phyloP scores from a whole-genome alignment of 35 echinoderm and acorn worm genomes.

The Nesometra sesokonis region DNA sequence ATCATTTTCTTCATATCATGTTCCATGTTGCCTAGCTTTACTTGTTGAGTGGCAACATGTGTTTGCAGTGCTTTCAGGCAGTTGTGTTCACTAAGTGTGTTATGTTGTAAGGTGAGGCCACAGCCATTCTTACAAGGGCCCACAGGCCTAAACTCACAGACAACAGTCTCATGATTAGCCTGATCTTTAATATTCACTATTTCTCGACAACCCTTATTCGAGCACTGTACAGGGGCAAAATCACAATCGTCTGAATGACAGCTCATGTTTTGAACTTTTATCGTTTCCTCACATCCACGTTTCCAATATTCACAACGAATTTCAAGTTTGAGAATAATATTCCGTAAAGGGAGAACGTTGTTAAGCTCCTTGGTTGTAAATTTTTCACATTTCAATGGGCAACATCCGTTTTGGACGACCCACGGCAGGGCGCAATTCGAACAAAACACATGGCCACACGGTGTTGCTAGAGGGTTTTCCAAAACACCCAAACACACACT shows the following conservation, averaged over 20 bases:
- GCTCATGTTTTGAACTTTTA: slow-evolving; percentile 72
- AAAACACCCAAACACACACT: slow-evolving; percentile 88
- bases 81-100: slow-evolving; percentile 49
- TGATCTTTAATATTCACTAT: slow-evolving; percentile 82
- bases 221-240: slow-evolving; percentile 65
- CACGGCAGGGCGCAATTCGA: slow-evolving; percentile 81
- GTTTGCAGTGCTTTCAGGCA: slow-evolving; percentile 82
- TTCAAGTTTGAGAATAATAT: slow-evolving; percentile 90
- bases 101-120: slow-evolving; percentile 57
- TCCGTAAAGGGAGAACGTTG: slow-evolving; percentile 77
- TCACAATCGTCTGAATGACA: slow-evolving; percentile 93
- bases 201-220: slow-evolving; percentile 84
- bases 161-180: slow-evolving; percentile 56
- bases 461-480: slow-evolving; percentile 91
- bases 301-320: slow-evolving; percentile 78
- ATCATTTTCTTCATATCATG: slow-evolving; percentile 78
- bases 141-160: slow-evolving; percentile 78
- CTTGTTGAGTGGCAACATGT: slow-evolving; percentile 50
- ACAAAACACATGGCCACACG: slow-evolving; percentile 98
- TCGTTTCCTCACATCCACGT: slow-evolving; percentile 69
- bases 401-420: slow-evolving; percentile 83
- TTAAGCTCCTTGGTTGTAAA: slow-evolving; percentile 97
- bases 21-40: slow-evolving; percentile 75
- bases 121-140: slow-evolving; percentile 87
- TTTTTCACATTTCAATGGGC: slow-evolving; percentile 90